phyloP scores from a whole-genome alignment of 2,888 invertebrate species.

The Leptinotarsa peninsularis region DNA sequence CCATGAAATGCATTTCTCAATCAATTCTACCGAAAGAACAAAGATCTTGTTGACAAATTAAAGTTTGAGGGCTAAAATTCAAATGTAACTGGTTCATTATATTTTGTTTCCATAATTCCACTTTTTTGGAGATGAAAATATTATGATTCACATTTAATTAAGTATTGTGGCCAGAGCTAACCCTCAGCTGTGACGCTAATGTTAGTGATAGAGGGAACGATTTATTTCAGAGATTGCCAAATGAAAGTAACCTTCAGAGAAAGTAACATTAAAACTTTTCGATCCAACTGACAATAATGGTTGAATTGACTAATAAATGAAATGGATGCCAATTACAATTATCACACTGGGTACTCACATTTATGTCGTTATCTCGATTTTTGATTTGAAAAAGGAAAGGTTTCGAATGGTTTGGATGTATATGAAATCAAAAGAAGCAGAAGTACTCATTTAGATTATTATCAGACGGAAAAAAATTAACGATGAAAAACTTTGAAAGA shows the following conservation, averaged over 20 bases:
- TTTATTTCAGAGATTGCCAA: not conserved
- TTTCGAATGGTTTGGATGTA: not conserved
- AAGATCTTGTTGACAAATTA: too few species aligned
- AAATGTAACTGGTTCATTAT: too few species aligned
- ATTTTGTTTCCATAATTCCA: too few species aligned
- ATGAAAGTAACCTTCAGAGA: conserved; percentile 18
- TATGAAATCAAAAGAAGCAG: not conserved
- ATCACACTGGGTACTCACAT: not conserved
- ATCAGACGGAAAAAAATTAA: too few species aligned
- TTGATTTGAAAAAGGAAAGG: not conserved
- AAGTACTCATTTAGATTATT: too few species aligned
- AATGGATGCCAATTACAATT: not conserved
- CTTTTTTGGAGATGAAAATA: too few species aligned
- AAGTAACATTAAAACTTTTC: not conserved
- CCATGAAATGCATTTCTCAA: too few species aligned
- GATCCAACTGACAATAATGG: not conserved
- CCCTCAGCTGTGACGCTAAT: not conserved
- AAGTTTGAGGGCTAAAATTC: too few species aligned
- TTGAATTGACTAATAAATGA: conserved; percentile 4
- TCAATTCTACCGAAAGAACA: too few species aligned
- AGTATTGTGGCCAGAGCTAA: too few species aligned
- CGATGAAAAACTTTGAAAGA: too few species aligned
- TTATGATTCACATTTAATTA: too few species aligned
- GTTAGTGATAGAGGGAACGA: not conserved
- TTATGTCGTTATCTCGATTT: not conserved